Evolutionary conservation across 2,888 invertebrate genomes (phyloP), one percentile per base, ranked within the genome.

Genomic region (Leptogaster cylindrica): DNA sequence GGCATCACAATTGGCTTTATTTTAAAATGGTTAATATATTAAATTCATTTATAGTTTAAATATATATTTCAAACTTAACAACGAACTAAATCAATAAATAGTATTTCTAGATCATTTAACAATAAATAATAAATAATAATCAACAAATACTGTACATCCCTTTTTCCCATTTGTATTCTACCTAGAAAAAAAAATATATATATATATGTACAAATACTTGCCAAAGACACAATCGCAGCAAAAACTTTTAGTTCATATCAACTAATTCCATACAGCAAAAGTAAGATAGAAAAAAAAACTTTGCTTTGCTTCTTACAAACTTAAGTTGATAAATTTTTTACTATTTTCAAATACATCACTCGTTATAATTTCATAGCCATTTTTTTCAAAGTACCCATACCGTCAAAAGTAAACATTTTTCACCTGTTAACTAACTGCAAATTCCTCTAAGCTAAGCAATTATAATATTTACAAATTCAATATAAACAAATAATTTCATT

Each of bases 141-240:
- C 63, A 64, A 64, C 63, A 64, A 64, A 64, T 64, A 64, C 63
- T 64, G 63, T 64, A 64, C 63, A 64, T 46, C 63, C 63, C 63
- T 64, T 64, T n/a, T n/a, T 64, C 46, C 63, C 63, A 16, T 63
- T 63, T 63, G 46, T 63, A 46, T 46, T 20, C 46, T 63, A 46
- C 31, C 44, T 61, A 61, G 33, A 31, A 31, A n/a, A 28, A 55
- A 33, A 33, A 20, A 33, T 55, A 33, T 52, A 33, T 20, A 48
- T 20, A 12, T 23, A 33, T 52, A 52, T 27, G 27, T 63, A 46
- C 46, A 63, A 31, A 46, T 44, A 46, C 20, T 44, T 44, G 28
- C 46, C 44, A 61, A 61, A 44, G 41, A 27, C 25, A 44, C n/a
- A n/a, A n/a, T 48, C 25, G 20, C 25, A 48, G 20, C n/a, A n/a